phyloP scores from a whole-genome alignment of 2,888 invertebrate species.

The Alviniconcha strummeri region DNA sequence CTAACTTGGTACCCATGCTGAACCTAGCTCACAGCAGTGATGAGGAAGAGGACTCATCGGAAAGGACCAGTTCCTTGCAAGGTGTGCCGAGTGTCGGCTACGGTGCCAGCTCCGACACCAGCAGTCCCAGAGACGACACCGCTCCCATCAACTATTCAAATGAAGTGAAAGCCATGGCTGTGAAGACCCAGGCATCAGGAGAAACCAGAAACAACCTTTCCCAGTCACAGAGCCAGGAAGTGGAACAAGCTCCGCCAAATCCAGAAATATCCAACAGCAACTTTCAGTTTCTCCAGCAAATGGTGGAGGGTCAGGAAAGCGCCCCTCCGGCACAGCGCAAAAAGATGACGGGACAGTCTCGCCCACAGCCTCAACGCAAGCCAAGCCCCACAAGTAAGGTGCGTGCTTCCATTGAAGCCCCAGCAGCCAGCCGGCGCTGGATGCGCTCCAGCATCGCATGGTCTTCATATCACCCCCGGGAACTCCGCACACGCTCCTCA shows the following conservation, averaged over 20 bases:
- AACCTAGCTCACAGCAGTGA: slow-evolving; percentile 59
- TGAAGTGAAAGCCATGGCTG: slow-evolving; percentile 6
- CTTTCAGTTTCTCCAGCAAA: neutral
- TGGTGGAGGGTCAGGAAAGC: neutral
- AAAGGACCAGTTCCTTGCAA: slow-evolving; percentile 15
- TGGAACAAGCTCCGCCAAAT: neutral
- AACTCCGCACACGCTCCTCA: slow-evolving; percentile 57
- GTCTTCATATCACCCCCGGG: slow-evolving; percentile 61
- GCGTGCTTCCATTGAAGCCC: slow-evolving; percentile 25
- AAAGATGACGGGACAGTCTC: neutral
- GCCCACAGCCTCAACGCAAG: neutral
- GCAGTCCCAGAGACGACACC: neutral
- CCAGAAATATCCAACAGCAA: slow-evolving; percentile 27
- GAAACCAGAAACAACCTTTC: neutral
- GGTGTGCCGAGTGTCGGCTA: slow-evolving; percentile 18
- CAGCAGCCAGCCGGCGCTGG: slow-evolving; percentile 49
- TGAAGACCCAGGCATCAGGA: neutral
- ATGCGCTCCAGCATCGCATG: slow-evolving; percentile 63
- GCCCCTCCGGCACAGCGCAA: neutral
- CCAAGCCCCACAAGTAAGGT: slow-evolving; percentile 21
- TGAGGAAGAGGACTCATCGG: slow-evolving; percentile 48
- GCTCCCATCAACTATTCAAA: slow-evolving; percentile 21
- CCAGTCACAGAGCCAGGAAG: neutral
- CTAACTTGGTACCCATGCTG: slow-evolving; percentile 52
- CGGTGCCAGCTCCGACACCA: neutral